These are phyloP conservation scores for Athalia rosae DNA, from an alignment of 2,888 invertebrate genomes.

Conservation along the genomic window DNA sequence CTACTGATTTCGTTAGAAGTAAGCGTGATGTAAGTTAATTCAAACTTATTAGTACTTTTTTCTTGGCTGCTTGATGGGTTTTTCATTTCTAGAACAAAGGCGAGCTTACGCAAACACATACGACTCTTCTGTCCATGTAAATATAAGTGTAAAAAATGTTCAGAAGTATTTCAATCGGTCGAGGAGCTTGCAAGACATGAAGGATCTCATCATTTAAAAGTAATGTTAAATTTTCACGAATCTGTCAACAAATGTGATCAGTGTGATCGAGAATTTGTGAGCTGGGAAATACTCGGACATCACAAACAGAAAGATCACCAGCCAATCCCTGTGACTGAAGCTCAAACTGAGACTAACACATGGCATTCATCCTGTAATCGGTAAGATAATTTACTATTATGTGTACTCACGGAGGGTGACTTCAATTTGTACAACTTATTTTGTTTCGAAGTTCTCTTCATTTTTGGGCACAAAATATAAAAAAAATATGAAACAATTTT, in stretches of 20 bases:
- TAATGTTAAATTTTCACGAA: conserved; percentile 61
- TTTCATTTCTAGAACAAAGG: conserved; percentile 58
- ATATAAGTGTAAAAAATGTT: conserved; percentile 64
- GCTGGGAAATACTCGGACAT: conserved; percentile 66
- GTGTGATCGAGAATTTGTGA: conserved; percentile 65
- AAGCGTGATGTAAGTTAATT: too few relatives aligned
- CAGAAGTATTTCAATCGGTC: conserved; percentile 59
- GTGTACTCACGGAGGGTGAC: too few relatives aligned
- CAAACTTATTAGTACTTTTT: background rate
- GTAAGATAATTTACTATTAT: conserved; percentile 47
- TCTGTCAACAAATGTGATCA: conserved; percentile 63
- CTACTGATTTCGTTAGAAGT: too few relatives aligned
- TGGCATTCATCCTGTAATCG: conserved; percentile 66
- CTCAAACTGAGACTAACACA: conserved; percentile 57
- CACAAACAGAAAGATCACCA: conserved; percentile 65
- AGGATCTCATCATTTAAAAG: conserved; percentile 62
- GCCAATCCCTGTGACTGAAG: conserved; percentile 51
- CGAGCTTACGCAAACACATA: conserved; percentile 64
- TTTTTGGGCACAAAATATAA: too few relatives aligned
- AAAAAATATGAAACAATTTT: background rate
- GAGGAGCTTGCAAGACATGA: conserved; percentile 66
- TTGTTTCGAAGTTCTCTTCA: too few relatives aligned
- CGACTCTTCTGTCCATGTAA: conserved; percentile 63
- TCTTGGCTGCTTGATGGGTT: conserved; percentile 29
- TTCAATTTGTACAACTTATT: too few relatives aligned